These are phyloP conservation scores for Drosophila stalkeri DNA, from an alignment of 2,888 invertebrate genomes.

Conservation along the genomic window DNA sequence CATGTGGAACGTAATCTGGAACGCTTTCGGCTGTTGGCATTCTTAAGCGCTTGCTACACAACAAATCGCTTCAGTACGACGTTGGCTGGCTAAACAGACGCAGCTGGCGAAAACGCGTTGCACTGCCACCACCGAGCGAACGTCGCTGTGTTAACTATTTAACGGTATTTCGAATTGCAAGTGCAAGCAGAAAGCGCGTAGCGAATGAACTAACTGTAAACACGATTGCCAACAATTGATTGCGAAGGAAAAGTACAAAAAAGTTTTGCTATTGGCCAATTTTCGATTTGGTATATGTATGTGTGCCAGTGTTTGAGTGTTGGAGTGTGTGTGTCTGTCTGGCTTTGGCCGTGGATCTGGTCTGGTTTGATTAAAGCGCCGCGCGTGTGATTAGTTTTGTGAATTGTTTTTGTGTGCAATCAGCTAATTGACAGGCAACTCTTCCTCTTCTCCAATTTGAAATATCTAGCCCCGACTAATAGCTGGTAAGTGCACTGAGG, in stretches of 20 bases:
- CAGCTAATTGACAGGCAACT: conserved; percentile 54
- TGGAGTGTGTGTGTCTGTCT: conserved; percentile 14
- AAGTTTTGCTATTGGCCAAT: conserved; percentile 65
- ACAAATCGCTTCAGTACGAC: conserved; percentile 60
- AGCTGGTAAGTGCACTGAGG: conserved; percentile 41
- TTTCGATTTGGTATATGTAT: conserved; percentile 59
- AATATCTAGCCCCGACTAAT: conserved; percentile 21
- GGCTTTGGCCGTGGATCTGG: not conserved
- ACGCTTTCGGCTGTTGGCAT: conserved; percentile 32
- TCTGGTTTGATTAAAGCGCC: conserved; percentile 66
- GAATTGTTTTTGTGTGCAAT: conserved; percentile 62
- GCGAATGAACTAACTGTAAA: conserved; percentile 38
- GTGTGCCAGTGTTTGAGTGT: conserved; percentile 15
- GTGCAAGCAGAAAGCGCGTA: conserved; percentile 55
- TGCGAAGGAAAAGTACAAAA: conserved; percentile 38
- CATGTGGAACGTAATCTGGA: conserved; percentile 53
- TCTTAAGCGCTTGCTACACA: conserved; percentile 57
- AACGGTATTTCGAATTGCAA: conserved; percentile 71
- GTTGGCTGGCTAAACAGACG: conserved; percentile 66
- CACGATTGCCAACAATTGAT: conserved; percentile 37
- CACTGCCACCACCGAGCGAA: conserved; percentile 3
- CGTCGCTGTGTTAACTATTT: conserved; percentile 26
- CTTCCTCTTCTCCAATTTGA: conserved; percentile 3
- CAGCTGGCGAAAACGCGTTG: conserved; percentile 20
- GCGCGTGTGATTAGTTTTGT: conserved; percentile 65